These are phyloP conservation scores for Trichoplax adhaerens DNA, from an alignment of 37 sponge, comb jelly and placozoan species.

Conservation along the genomic window DNA sequence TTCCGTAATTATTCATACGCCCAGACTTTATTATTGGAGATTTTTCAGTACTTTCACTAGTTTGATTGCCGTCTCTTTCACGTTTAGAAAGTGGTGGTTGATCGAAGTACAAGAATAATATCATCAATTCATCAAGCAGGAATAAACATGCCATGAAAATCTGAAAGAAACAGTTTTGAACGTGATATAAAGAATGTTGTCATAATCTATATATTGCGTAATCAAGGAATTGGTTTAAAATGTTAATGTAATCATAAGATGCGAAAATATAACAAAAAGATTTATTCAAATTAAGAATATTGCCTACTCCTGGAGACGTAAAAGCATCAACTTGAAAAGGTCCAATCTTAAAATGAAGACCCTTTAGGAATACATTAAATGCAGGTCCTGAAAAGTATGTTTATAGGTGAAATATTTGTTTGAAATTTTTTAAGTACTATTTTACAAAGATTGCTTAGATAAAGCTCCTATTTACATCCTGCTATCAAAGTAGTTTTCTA, in stretches of 20 bases:
- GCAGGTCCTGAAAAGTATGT: constrained; percentile 41
- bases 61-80: no score
- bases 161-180: constrained; percentile 5
- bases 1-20: no score
- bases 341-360: constrained; percentile 44
- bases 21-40: no score
- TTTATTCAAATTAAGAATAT: no score
- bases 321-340: constrained; percentile 43
- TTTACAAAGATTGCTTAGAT: no score
- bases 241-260: background rate
- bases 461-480: no score
- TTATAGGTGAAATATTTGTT: no score
- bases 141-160: constrained; percentile 47
- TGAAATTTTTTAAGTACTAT: no score
- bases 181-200: no score
- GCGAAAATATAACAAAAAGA: background rate
- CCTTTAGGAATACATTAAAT: constrained; percentile 48
- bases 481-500: no score
- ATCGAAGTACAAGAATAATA: constrained; percentile 38
- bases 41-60: no score
- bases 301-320: constrained; percentile 42
- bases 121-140: constrained; percentile 32
- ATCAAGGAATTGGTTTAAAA: background rate
- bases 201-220: no score
- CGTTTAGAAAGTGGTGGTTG: constrained; percentile 17